Evolutionary conservation across 2,113 vertebrate genomes (phyloP).

Genomic region (Dicrurus megarhynchus): DNA sequence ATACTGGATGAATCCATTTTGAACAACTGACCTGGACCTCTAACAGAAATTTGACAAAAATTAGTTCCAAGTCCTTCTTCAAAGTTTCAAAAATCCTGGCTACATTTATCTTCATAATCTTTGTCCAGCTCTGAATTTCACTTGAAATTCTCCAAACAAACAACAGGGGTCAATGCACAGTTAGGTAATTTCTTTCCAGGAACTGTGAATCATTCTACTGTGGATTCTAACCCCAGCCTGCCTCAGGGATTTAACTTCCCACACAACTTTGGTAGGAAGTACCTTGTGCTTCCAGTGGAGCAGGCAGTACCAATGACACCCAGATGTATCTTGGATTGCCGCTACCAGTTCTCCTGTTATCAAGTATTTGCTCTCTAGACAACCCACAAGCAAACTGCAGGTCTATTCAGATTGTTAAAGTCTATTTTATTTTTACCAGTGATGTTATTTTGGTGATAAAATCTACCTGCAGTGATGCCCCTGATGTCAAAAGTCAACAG

Average conservation of each 20-base stretch:
- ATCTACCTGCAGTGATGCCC: neutral
- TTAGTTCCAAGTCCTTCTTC: neutral
- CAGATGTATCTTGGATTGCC: neutral
- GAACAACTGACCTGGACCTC: neutral
- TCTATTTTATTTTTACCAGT: neutral
- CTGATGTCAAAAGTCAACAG: neutral
- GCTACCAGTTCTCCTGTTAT: neutral
- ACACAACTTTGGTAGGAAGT: neutral
- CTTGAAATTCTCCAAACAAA: neutral
- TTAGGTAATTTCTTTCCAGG: neutral
- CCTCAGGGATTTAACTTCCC: neutral
- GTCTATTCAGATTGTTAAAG: neutral
- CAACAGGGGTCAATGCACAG: neutral
- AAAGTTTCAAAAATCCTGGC: neutral
- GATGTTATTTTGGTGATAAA: neutral
- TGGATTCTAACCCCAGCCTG: neutral
- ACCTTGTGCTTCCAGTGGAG: neutral
- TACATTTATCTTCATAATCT: neutral
- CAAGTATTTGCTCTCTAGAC: neutral
- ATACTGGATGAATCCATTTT: neutral
- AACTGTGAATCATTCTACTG: neutral
- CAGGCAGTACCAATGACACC: neutral
- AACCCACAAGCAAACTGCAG: neutral
- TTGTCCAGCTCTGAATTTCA: neutral
- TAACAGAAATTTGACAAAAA: conserved; percentile 4